Evolutionary conservation across 1,140 invertebrate species (phyloP), one percentile per base, ranked within the genome.

Genomic region (Nilaparvata lugens): DNA sequence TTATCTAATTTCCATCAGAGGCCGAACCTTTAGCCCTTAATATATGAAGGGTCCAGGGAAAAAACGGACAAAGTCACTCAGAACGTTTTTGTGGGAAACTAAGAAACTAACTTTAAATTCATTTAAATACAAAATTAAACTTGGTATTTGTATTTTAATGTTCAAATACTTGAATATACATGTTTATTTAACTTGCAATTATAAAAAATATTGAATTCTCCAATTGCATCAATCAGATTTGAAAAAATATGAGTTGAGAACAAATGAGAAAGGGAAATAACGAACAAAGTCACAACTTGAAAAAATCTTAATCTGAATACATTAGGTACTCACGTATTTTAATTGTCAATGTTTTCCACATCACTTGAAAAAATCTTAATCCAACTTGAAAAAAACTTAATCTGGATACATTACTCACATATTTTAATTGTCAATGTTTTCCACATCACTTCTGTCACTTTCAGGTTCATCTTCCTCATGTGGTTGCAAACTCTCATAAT

Each of bases 1-100:
- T n/a, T n/a, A n/a, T n/a, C n/a, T n/a, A n/a, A n/a, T n/a, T n/a
- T n/a, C n/a, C n/a, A n/a, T n/a, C n/a, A n/a, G n/a, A n/a, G n/a
- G n/a, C n/a, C n/a, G n/a, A n/a, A n/a, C n/a, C n/a, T n/a, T n/a
- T n/a, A n/a, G n/a, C n/a, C n/a, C n/a, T n/a, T n/a, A n/a, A n/a
- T n/a, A n/a, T n/a, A 56, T 52, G 28, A 56, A 56, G 54, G 54
- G 31, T 38, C 24, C 54, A 56, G 54, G 54, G 54, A 38, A 56
- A 56, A 56, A 56, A 56, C 52, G 54, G 42, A 38, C 31, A 38
- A 5, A 56, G 54, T 56, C 28, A 56, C 23, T 5, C 9, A 56
- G 42, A 35, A 3, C 4, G 4, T 35, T 13, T 56, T 56, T 14
- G n/a, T 3, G 21, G 19, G 42, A n/a, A n/a, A n/a, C n/a, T 19